phyloP scores from a whole-genome alignment of 1,140 invertebrate species.

The Caenorhabditis brenneri region DNA sequence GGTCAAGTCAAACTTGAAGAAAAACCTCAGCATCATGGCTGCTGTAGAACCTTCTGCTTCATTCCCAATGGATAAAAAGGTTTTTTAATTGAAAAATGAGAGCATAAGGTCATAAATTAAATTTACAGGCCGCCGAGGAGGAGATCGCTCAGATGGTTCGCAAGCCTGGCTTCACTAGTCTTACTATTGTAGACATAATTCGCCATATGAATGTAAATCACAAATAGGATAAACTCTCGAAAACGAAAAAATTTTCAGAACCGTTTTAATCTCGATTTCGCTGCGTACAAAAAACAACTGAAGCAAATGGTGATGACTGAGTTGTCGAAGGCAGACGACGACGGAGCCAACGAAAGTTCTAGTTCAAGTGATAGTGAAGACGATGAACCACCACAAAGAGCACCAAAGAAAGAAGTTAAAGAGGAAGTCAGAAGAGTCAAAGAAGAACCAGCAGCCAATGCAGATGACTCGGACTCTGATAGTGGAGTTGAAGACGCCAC shows the following conservation, averaged over 20 bases:
- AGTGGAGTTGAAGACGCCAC: neutral
- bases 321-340: neutral
- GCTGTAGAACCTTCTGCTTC: neutral
- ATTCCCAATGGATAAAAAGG: conserved; percentile 19
- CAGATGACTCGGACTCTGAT: neutral
- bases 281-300: neutral
- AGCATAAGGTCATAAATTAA: neutral
- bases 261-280: conserved; percentile 9
- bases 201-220: neutral
- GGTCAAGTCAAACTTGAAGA: neutral
- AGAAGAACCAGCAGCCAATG: neutral
- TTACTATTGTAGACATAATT: neutral
- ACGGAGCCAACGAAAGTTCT: neutral
- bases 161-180: neutral
- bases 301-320: neutral
- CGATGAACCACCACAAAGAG: neutral
- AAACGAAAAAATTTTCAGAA: neutral
- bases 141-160: conserved; percentile 1
- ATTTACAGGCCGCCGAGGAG: conserved; percentile 21
- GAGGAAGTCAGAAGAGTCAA: neutral
- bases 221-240: neutral
- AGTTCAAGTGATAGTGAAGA: neutral
- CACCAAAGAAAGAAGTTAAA: neutral
- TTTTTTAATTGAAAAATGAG: neutral
- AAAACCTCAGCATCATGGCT: neutral